These are phyloP conservation scores for Hippocampus mohnikei DNA, from an alignment of 2,113 vertebrate genomes.

Conservation along the genomic window DNA sequence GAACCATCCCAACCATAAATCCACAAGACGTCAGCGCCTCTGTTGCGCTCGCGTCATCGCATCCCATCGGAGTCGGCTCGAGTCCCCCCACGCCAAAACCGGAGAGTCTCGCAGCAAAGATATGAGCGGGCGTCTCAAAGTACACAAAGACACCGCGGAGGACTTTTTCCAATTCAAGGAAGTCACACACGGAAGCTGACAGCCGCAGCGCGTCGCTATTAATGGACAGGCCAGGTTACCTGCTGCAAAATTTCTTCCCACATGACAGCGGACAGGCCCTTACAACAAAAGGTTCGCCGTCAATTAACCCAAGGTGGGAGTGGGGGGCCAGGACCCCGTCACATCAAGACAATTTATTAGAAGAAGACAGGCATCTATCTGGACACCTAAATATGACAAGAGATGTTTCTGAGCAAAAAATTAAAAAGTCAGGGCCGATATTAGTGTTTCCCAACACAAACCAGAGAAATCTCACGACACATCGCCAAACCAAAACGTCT, in stretches of 20 bases:
- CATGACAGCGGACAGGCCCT: background rate
- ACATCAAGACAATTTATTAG: slow-evolving; percentile 6
- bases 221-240: slow-evolving; percentile 11
- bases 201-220: background rate
- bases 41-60: background rate
- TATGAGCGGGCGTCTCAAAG: slow-evolving; percentile 37
- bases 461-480: too few species aligned
- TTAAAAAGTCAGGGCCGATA: too few species aligned
- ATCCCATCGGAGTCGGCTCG: background rate
- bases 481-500: too few species aligned
- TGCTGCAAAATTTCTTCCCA: background rate
- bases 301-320: slow-evolving; percentile 9
- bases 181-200: slow-evolving; percentile 16
- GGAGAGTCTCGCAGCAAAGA: slow-evolving; percentile 3
- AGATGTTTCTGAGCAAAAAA: background rate
- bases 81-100: background rate
- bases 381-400: background rate
- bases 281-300: background rate
- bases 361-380: background rate
- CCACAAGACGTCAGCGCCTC: background rate
- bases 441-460: too few species aligned
- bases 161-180: slow-evolving; percentile 1
- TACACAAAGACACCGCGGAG: slow-evolving; percentile 17
- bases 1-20: background rate
- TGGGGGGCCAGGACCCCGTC: slow-evolving; percentile 24